Evolutionary conservation across 2,888 invertebrate species (phyloP).

Genomic region (Apoderus coryli): DNA sequence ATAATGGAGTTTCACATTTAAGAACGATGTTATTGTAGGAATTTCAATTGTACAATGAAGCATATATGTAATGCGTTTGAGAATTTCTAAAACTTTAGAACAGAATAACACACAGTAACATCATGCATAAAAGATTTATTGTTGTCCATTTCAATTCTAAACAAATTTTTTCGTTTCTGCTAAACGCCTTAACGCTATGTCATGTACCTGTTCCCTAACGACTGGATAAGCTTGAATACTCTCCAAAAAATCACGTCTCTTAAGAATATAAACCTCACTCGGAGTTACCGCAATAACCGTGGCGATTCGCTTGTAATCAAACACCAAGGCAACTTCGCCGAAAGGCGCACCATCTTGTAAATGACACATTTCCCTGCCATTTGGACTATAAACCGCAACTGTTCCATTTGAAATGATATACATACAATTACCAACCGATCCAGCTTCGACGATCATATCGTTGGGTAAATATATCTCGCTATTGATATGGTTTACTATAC

Average conservation of each 20-base stretch:
- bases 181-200: too few relatives aligned
- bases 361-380: neutral
- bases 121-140: too few relatives aligned
- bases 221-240: too few relatives aligned
- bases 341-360: neutral
- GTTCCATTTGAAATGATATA: neutral
- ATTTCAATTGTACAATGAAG: too few relatives aligned
- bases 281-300: neutral
- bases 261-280: neutral
- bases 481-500: neutral
- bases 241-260: neutral
- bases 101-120: too few relatives aligned
- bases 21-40: too few relatives aligned
- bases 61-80: too few relatives aligned
- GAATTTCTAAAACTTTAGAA: too few relatives aligned
- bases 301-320: neutral
- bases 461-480: neutral
- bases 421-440: neutral
- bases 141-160: too few relatives aligned
- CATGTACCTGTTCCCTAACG: too few relatives aligned
- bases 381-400: neutral
- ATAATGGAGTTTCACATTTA: too few relatives aligned
- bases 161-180: too few relatives aligned
- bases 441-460: slow-evolving; percentile 2
- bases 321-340: slow-evolving; percentile 1